Conservation (phyloP, 2,113 vertebrate species). For the Pardalotus punctatus region DNA sequence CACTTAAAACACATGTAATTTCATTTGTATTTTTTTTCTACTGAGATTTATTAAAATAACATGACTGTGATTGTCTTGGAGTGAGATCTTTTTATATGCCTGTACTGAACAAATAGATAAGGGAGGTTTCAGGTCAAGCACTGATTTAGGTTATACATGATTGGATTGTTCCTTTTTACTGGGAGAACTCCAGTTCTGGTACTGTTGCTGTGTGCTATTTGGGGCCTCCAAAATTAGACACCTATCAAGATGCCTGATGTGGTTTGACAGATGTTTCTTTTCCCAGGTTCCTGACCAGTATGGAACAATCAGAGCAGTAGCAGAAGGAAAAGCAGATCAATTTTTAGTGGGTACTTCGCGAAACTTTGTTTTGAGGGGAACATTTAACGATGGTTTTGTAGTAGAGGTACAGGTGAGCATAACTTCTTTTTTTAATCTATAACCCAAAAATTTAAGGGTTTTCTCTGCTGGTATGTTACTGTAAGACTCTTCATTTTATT, state of each 20-base stretch:
- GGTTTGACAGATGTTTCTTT: slow-evolving; percentile 9
- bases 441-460: not conserved
- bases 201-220: fast-evolving
- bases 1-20: not conserved
- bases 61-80: not conserved
- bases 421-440: not conserved
- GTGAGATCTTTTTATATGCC: not conserved
- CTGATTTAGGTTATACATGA: not conserved
- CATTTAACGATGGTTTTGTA: slow-evolving; percentile 92
- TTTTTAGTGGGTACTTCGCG: slow-evolving; percentile 94
- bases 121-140: not conserved
- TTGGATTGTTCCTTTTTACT: not conserved
- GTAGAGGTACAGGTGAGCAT: slow-evolving; percentile 91
- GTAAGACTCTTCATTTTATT: not conserved
- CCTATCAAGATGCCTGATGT: not conserved
- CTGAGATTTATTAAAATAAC: not conserved
- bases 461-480: not conserved
- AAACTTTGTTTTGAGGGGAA: slow-evolving; percentile 93
- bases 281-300: slow-evolving; percentile 94
- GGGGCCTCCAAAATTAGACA: not conserved
- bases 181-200: not conserved
- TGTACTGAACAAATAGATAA: not conserved
- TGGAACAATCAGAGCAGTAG: slow-evolving; percentile 91
- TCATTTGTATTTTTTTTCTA: not conserved
- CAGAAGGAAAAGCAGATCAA: slow-evolving; percentile 92